Base-by-base conservation (phyloP, 2,113 vertebrate genomes). In the Alexandromys fortis region DNA sequence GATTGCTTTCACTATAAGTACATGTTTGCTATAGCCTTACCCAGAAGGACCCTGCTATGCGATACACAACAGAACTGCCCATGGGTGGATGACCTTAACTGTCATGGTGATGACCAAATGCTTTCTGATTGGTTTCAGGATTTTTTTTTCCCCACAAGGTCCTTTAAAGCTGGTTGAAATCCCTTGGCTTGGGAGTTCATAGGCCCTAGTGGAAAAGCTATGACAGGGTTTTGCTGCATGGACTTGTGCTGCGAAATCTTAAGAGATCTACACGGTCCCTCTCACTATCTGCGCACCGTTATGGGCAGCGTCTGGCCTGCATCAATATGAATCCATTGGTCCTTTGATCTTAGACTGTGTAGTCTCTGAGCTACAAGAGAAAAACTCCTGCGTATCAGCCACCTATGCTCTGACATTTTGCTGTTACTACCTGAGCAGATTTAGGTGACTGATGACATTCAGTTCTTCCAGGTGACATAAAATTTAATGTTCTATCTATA, bases 1-100 rank as follows among this genome's bases (percentile, higher is more conserved):
- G 24, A 87, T 90, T 96, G 49, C 3, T 86, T 13, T 96, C 24
- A 42, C 75, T 92, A 86, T 82, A 89, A 97, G 88, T 70, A 82
- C 89, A 26, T 85, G 93, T 90, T 94, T 92, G 10, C 52, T 24
- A 1, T 13, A 17, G 22, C 28, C 22, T 83, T 63, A 42, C 24
- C n/a, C 24, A 28, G n/a, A 30, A 3, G 14, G 30, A 11, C 26
- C 26, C 13, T 38, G n/a, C 26, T 85, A 8, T 42, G n/a, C 5
- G 82, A 16, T 33, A 19, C 26, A 85, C 24, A 33, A 17, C 16
- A 19, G 10, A 38, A 13, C 55, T n/a, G 33, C 21, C 52, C 35
- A 42, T 13, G 35, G 79, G 22, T 26, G 12, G 2, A 58, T 42
- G 55, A 14, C 52, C 14, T 42, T 42, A 26, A 30, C 38, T 65